These are phyloP conservation scores for Enteromius afrohamiltoni DNA, from an alignment of 2,797 vertebrate species.

Conservation along the genomic window DNA sequence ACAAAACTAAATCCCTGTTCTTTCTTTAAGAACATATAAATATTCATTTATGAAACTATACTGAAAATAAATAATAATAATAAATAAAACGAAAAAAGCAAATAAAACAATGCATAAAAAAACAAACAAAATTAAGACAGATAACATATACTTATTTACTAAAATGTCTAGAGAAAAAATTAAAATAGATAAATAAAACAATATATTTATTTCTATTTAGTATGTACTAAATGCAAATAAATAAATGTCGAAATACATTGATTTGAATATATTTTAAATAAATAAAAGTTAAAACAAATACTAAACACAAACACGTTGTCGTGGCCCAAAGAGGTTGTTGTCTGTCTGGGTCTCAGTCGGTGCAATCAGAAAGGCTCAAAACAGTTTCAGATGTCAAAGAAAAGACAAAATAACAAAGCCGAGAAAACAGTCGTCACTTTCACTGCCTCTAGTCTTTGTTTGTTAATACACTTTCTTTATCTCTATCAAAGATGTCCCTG, in stretches of 20 bases:
- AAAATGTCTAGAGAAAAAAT: not conserved
- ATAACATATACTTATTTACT: too few species aligned
- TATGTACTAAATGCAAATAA: not conserved
- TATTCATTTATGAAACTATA: not conserved
- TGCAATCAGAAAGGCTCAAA: too few species aligned
- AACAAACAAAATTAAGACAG: not conserved
- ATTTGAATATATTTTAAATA: not conserved
- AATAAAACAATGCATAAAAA: not conserved
- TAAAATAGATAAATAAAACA: not conserved
- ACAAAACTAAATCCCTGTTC: not conserved
- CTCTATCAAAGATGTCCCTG: too few species aligned
- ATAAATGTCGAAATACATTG: not conserved
- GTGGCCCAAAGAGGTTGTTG: too few species aligned
- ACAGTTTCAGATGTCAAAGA: too few species aligned
- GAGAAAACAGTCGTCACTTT: too few species aligned
- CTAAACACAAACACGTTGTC: not conserved
- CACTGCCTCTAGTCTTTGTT: too few species aligned
- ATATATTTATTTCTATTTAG: too few species aligned
- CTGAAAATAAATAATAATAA: too few species aligned
- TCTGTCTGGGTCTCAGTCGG: too few species aligned
- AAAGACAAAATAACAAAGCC: too few species aligned
- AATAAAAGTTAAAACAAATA: not conserved
- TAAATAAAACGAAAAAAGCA: not conserved
- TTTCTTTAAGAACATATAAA: not conserved
- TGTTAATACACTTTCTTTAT: too few species aligned